These are phyloP conservation scores for Euproctis similis DNA, from an alignment of 2,888 invertebrate species.

Conservation along the genomic window DNA sequence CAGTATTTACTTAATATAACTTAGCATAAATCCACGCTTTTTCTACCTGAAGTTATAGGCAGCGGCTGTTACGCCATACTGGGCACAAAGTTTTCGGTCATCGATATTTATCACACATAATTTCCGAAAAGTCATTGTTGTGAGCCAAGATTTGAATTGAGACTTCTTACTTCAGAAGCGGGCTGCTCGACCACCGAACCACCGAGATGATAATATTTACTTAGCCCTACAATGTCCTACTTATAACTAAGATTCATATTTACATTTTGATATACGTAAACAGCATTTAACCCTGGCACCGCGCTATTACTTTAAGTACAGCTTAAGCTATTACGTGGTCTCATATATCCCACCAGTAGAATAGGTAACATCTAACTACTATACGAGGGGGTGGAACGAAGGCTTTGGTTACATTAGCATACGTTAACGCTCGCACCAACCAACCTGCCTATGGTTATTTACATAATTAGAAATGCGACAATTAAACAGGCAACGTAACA, in stretches of 20 bases:
- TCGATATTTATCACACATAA: too few relatives aligned
- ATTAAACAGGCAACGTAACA: constrained; percentile 1
- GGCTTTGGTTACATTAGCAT: constrained; percentile 41
- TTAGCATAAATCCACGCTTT: too few relatives aligned
- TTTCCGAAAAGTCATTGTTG: too few relatives aligned
- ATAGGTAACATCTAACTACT: constrained; percentile 19
- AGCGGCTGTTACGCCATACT: too few relatives aligned
- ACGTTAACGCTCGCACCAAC: constrained; percentile 29
- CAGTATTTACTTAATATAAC: too few relatives aligned
- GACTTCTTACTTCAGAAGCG: too few relatives aligned
- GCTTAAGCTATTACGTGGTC: constrained; percentile 24
- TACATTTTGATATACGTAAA: constrained; percentile 19
- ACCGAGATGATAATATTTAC: too few relatives aligned
- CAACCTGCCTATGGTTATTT: constrained; percentile 35
- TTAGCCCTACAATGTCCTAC: constrained; percentile 9
- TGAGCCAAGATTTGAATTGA: too few relatives aligned
- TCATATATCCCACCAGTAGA: constrained; percentile 24
- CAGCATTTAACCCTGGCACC: constrained; percentile 20
- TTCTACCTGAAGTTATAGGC: too few relatives aligned
- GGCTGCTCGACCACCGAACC: too few relatives aligned
- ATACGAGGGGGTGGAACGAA: constrained; percentile 13
- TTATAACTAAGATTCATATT: constrained; percentile 16
- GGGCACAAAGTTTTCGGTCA: too few relatives aligned
- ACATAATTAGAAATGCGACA: constrained; percentile 34
- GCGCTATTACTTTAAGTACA: constrained; percentile 17